Evolutionary conservation across 92 coral and sea anemone genomes (phyloP), one percentile per base, ranked within the genome.

Genomic region (Metridium senile): DNA sequence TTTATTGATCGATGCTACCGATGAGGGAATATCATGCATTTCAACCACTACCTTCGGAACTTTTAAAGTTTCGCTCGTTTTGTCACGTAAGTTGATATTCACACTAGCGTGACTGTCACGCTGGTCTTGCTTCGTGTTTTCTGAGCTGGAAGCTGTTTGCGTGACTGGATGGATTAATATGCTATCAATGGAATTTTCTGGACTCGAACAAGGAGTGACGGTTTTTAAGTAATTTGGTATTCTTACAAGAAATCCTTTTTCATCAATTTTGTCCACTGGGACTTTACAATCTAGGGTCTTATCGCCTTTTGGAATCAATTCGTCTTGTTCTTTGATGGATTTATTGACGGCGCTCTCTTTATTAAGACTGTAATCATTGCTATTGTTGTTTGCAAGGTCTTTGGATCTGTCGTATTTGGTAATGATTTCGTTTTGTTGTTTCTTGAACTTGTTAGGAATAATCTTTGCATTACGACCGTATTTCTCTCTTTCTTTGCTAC

Each of bases 131-230:
- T 54, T 54, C 3, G 16, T 16, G 59, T 54, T 3, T 54, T 54
- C 59, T 39, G 6, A 13, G 13, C 49, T 39, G 49, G 49, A 39
- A 13, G 49, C 49, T 13, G 49, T 39, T 39, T 4, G 49, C 13
- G 13, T 6, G 49, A 13, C 13, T 39, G 49, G 49, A 39, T 39
- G 49, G 49, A 39, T 39, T 6, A 39, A 6, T 39, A 4, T 39
- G 25, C 59, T 54, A 54, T 54, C 59, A 54, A 54, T 54, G 59
- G 59, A 54, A 19, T 54, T 19, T 21, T 54, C 59, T 9, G 59
- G 25, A 21, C 59, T 54, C 2, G 16, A 54, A 3, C n/a, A 13
- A 9, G 59, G 21, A 54, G 59, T 54, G 4, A 54, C 23, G 25
- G 59, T 54, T 54, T 54, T 54, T 2, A 2, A 19, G 59, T 54